These are phyloP conservation scores for Leptobrachium ailaonicum DNA, from an alignment of 2,113 vertebrate species.

Conservation along the genomic window DNA sequence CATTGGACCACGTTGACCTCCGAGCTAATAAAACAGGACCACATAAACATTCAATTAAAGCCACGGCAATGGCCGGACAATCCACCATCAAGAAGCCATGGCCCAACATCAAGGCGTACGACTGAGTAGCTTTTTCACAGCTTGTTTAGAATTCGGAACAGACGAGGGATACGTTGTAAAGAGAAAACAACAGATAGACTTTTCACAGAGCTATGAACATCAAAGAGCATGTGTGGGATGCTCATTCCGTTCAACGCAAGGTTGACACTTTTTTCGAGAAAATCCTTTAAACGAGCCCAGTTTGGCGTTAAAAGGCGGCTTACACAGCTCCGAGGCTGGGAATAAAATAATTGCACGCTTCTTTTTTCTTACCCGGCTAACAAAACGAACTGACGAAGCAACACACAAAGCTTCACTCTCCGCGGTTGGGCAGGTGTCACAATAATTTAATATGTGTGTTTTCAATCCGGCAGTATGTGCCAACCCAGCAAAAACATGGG, in stretches of 20 bases:
- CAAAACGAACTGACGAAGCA: slow-evolving; percentile 12
- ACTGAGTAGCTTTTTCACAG: neutral
- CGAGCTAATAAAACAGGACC: no score
- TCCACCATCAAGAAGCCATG: no score
- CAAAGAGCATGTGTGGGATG: neutral
- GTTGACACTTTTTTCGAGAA: neutral
- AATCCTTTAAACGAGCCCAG: neutral
- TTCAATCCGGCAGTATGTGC: neutral
- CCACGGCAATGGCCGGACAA: no score
- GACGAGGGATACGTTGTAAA: no score
- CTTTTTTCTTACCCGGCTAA: neutral
- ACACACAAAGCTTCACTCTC: neutral
- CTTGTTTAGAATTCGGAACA: neutral
- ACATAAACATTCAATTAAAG: no score
- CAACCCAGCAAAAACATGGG: neutral
- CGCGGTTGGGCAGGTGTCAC: slow-evolving; percentile 10
- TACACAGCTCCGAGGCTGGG: neutral
- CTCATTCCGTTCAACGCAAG: neutral
- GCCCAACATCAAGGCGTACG: no score
- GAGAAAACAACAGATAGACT: neutral
- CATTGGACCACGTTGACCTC: no score
- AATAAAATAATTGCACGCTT: slow-evolving; percentile 8
- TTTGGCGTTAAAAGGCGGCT: neutral
- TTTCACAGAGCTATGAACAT: neutral
- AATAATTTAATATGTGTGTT: slow-evolving; percentile 23